Conservation (phyloP, 2,113 vertebrate genomes). For the Philantomba maxwellii region DNA sequence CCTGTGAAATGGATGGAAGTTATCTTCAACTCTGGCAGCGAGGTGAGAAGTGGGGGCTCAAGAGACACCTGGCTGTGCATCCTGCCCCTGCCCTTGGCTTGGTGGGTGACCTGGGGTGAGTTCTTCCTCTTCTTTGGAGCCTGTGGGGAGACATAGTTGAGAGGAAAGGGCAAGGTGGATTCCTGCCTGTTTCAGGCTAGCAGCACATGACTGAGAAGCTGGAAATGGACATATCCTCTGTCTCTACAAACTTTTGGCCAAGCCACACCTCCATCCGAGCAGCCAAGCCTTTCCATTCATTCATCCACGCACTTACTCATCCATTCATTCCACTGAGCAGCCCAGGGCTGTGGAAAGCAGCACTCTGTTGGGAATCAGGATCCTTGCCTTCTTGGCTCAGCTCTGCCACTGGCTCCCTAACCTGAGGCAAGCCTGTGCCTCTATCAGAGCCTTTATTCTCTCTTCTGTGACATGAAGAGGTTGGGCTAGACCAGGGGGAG, state of each 20-base stretch:
- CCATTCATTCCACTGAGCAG: constrained; percentile 8
- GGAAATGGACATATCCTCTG: not conserved
- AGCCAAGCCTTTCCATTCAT: constrained; percentile 7
- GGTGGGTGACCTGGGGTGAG: constrained; percentile 20
- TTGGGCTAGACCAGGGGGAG: not conserved
- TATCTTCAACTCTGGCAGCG: constrained; percentile 49
- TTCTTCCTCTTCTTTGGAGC: constrained; percentile 2
- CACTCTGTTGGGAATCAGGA: not conserved
- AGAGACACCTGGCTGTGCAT: constrained; percentile 22
- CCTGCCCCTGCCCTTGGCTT: constrained; percentile 22
- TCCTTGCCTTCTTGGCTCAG: not conserved
- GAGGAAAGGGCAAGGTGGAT: not conserved
- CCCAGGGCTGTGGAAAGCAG: not conserved
- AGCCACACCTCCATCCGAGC: not conserved
- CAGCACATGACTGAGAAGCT: not conserved
- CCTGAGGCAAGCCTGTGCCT: not conserved
- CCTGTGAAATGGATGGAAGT: constrained; percentile 57
- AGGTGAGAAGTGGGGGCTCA: not conserved
- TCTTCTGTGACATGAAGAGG: not conserved
- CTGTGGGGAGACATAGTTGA: not conserved
- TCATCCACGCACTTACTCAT: not conserved
- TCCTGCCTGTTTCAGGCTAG: not conserved
- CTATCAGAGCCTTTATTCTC: not conserved
- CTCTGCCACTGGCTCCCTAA: not conserved
- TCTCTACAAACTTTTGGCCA: constrained; percentile 5